Conservation (phyloP, 2,888 invertebrate genomes). For the Reticulitermes lucifugus region DNA sequence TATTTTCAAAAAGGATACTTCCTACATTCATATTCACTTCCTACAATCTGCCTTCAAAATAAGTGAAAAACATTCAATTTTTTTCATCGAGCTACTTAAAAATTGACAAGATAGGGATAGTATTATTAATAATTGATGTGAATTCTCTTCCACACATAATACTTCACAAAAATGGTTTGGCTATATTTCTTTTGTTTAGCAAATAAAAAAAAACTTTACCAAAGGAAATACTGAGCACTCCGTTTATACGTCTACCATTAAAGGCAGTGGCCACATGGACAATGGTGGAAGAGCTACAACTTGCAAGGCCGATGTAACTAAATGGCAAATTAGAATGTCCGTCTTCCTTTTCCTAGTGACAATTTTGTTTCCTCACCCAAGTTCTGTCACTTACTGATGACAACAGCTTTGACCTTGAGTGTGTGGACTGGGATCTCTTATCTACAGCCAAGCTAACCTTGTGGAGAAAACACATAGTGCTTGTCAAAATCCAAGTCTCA, state of each 20-base stretch:
- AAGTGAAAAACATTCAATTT: conserved; percentile 46
- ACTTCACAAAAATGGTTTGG: conserved; percentile 21
- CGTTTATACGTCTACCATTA: background rate
- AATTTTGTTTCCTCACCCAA: background rate
- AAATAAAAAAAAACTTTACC: background rate
- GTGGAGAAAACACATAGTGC: too few relatives aligned
- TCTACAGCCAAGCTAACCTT: too few relatives aligned
- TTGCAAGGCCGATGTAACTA: too few relatives aligned
- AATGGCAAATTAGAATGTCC: too few relatives aligned
- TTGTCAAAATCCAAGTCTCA: too few relatives aligned
- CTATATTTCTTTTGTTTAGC: conserved; percentile 29
- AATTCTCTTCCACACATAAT: conserved; percentile 38
- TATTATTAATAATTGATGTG: conserved; percentile 44
- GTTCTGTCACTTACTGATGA: background rate
- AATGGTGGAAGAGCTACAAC: background rate
- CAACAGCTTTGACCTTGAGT: too few relatives aligned
- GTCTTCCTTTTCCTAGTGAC: too few relatives aligned
- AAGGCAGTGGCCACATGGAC: background rate
- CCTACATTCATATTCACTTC: conserved; percentile 2
- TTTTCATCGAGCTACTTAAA: conserved; percentile 53
- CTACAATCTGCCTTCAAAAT: conserved; percentile 42
- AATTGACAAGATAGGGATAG: conserved; percentile 56
- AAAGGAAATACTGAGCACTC: background rate
- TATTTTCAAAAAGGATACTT: conserved; percentile 15
- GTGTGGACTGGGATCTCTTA: too few relatives aligned